Evolutionary conservation across 2,888 invertebrate genomes (phyloP).

Genomic region (Cantharis lateralis): DNA sequence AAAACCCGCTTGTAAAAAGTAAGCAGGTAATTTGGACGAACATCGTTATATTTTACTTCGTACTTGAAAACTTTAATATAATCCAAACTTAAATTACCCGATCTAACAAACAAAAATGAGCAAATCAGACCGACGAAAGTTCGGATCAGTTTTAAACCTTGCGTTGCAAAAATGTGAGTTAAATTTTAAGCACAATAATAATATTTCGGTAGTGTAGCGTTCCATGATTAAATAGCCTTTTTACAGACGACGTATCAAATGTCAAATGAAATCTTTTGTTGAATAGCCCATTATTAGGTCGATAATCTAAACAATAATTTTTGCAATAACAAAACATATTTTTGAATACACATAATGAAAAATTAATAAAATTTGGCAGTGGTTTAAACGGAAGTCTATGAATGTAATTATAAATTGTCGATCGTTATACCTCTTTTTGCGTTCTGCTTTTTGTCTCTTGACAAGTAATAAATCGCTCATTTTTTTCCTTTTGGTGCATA

Average conservation of each 20-base stretch:
- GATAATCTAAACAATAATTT: too few relatives aligned
- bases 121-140: background rate
- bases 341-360: background rate
- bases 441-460: background rate
- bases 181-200: background rate
- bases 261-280: too few relatives aligned
- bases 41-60: background rate
- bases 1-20: background rate
- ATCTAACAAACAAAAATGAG: background rate
- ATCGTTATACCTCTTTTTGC: background rate
- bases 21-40: background rate
- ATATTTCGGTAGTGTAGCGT: too few relatives aligned
- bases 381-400: background rate
- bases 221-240: too few relatives aligned
- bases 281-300: too few relatives aligned
- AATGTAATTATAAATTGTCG: background rate
- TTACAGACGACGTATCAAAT: too few relatives aligned
- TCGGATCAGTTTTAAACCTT: background rate
- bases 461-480: background rate
- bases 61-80: background rate
- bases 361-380: background rate
- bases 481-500: background rate
- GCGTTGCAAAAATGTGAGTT: background rate
- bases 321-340: background rate
- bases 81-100: background rate